Base-by-base conservation (phyloP, 2,888 invertebrate genomes). In the Pachliopta kotzebuea region DNA sequence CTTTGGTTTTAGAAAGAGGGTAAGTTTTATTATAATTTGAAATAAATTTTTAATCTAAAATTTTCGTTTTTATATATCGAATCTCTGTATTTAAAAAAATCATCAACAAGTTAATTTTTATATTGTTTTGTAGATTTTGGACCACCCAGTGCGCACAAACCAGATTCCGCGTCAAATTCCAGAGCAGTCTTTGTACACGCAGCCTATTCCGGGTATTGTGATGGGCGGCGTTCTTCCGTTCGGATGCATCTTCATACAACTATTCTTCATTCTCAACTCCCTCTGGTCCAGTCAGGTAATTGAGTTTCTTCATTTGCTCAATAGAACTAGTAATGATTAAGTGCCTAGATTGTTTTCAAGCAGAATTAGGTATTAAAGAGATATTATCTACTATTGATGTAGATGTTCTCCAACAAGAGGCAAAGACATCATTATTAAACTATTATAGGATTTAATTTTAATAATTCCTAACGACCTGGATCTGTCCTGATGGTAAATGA, bases 211-310 rank as follows among this genome's bases (percentile, higher is more conserved):
- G 21, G 99, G 98, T 59, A 96, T 98, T 72, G 93, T 99, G 58
- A 99, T 99, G 99, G 99, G 99, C 9, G 99, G 99, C 52, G 98
- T 99, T 58, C 89, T 99, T 75, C 99, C 99, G 1, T 99, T 99
- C 86, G 99, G 98, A 52, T 98, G 98, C 86, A 98, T 98, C 85
- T 99, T 99, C 89, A 99, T 99, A 76, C 99, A 99, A 84, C 94
- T 99, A 29, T 99, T 99, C 93, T 99, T 99, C 88, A 99, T 99
- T 73, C 94, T 99, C 68, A 99, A 98, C 92, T 98, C 98, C 66
- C 96, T 99, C 67, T 99, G 99, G 99, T 98, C 95, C 72, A 95
- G 93, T 65, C 92, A 90, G 86, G 90, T 90, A 72, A 17, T 31
- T 31, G 8, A 50, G 20, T 59, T 45, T 24, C 11, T 49, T n/a